Evolutionary conservation across 2,888 invertebrate genomes (phyloP).

Genomic region (Gasteruption jaculator): DNA sequence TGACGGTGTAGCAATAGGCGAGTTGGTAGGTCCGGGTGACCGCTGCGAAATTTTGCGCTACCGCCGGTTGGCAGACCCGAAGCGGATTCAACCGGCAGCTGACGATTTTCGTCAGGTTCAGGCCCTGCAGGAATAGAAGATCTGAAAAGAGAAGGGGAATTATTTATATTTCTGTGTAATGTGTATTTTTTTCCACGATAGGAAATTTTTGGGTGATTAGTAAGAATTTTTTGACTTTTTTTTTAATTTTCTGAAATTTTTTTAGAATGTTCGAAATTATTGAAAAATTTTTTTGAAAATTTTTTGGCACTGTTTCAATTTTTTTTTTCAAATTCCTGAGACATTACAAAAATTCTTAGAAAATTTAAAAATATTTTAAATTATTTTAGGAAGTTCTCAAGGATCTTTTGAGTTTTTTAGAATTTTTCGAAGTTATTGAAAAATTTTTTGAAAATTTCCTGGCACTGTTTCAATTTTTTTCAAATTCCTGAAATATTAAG

Average conservation of each 20-base stretch:
- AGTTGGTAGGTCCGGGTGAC: constrained; percentile 81
- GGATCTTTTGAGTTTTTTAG: constrained; percentile 8
- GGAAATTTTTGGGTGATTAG: background rate
- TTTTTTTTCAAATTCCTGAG: no score
- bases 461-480: constrained; percentile 5
- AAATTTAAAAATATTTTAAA: no score
- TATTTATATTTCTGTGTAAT: constrained; percentile 11
- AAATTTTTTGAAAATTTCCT: constrained; percentile 6
- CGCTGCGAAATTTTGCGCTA: constrained; percentile 76
- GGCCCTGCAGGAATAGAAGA: constrained; percentile 70
- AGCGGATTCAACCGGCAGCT: constrained; percentile 86
- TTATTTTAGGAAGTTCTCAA: constrained; percentile 4
- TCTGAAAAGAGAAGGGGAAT: constrained; percentile 57
- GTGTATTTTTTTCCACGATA: constrained; percentile 2
- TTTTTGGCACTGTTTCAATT: no score
- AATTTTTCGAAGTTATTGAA: constrained; percentile 9
- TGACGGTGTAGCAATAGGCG: constrained; percentile 86
- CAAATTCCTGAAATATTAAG: no score
- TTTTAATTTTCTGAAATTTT: no score
- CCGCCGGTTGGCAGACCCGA: constrained; percentile 71
- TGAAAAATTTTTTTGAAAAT: no score
- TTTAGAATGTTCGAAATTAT: no score
- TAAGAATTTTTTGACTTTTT: constrained; percentile 4
- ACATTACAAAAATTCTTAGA: no score
- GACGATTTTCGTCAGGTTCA: constrained; percentile 83